Conservation (phyloP, 2,888 invertebrate species). For the Antheraea assamensis region DNA sequence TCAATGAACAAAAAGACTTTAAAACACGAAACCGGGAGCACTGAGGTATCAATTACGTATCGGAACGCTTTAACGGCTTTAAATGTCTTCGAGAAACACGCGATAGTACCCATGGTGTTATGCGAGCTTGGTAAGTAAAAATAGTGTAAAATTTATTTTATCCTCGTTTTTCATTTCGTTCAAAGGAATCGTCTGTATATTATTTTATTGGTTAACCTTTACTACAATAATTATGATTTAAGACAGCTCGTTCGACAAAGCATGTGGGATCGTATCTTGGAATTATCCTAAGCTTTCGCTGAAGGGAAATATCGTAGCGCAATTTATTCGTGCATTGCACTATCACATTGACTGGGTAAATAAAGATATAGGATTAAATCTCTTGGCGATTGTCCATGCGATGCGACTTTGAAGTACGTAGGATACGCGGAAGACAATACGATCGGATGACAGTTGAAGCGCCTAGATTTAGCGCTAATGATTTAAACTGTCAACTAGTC, state of each 20-base stretch:
- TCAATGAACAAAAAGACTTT: background rate
- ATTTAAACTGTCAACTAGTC: background rate
- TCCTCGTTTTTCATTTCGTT: background rate
- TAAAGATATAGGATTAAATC: background rate
- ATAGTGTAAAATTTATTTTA: background rate
- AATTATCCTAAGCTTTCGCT: background rate
- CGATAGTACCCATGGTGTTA: constrained; percentile 14
- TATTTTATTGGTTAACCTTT: background rate
- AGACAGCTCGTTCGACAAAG: background rate
- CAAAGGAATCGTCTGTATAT: background rate
- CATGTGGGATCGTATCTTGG: background rate
- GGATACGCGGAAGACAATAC: constrained; percentile 5
- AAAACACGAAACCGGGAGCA: constrained; percentile 1
- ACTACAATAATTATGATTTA: no score
- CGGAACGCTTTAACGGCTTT: constrained; percentile 8
- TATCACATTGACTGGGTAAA: no score
- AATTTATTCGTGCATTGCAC: background rate
- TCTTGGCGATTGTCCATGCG: constrained; percentile 1
- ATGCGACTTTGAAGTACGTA: background rate
- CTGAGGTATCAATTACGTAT: constrained; percentile 4
- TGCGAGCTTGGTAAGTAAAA: constrained; percentile 4
- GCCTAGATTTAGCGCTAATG: constrained; percentile 11
- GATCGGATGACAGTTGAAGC: background rate
- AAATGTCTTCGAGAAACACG: constrained; percentile 12
- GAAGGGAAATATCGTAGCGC: background rate